Evolutionary conservation across 2,797 vertebrate genomes (phyloP).

Genomic region (Geotrypetes seraphini): DNA sequence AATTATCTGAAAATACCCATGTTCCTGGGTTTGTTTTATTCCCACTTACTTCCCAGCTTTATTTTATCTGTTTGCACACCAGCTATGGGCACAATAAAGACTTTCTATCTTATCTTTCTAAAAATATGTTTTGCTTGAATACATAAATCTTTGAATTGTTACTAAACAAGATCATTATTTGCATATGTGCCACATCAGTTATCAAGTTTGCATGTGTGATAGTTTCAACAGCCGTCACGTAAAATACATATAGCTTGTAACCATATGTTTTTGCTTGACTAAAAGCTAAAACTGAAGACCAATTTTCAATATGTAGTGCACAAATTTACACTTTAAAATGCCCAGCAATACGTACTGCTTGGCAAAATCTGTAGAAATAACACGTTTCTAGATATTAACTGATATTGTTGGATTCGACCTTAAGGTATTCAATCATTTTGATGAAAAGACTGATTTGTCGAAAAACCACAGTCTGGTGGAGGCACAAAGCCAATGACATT

Average conservation of each 20-base stretch:
- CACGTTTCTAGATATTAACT: conserved; percentile 67
- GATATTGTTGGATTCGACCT: conserved; percentile 89
- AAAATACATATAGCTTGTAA: conserved; percentile 64
- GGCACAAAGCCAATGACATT: conserved; percentile 84
- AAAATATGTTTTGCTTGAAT: conserved; percentile 62
- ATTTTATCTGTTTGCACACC: conserved; percentile 63
- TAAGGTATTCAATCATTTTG: conserved; percentile 99
- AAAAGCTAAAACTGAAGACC: conserved; percentile 70
- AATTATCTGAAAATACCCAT: conserved; percentile 68
- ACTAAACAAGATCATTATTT: conserved; percentile 75
- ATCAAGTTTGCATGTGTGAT: conserved; percentile 72
- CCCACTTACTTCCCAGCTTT: conserved; percentile 59
- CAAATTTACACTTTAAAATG: conserved; percentile 73
- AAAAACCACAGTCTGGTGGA: conserved; percentile 92
- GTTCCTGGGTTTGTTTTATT: conserved; percentile 64
- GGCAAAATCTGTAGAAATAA: conserved; percentile 66
- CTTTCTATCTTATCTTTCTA: conserved; percentile 61
- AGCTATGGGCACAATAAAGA: conserved; percentile 52
- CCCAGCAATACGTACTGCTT: conserved; percentile 60
- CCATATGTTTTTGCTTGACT: conserved; percentile 82
- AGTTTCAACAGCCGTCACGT: conserved; percentile 74
- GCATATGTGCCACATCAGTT: conserved; percentile 66
- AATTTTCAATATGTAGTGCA: conserved; percentile 67
- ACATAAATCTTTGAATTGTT: conserved; percentile 67
- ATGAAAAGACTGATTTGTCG: conserved; percentile 99